Evolutionary conservation across 1,140 invertebrate genomes (phyloP).

Genomic region (Bacillus rossius): DNA sequence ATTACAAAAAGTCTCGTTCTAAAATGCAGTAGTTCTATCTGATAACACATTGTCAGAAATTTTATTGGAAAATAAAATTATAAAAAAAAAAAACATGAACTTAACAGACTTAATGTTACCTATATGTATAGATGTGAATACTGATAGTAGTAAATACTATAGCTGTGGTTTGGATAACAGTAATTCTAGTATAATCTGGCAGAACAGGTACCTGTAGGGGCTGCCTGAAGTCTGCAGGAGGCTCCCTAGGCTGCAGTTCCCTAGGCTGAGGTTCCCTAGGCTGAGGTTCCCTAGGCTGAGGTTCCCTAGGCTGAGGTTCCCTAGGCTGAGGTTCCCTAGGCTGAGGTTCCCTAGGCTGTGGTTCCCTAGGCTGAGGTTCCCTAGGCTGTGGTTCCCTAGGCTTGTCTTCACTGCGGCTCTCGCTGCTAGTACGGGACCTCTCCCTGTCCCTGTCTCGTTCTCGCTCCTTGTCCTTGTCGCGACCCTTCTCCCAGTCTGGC

Average conservation of each 20-base stretch:
- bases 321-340: conserved; percentile 2
- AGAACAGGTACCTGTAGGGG: conserved; percentile 22
- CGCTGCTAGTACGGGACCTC: conserved; percentile 46
- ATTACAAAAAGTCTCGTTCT: too few species aligned
- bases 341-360: background rate
- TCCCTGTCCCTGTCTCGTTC: conserved; percentile 37
- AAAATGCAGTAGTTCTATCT: too few species aligned
- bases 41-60: too few species aligned
- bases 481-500: conserved; percentile 52
- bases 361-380: conserved; percentile 7
- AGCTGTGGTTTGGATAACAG: too few species aligned
- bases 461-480: conserved; percentile 41
- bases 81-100: too few species aligned
- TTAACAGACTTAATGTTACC: too few species aligned
- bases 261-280: conserved; percentile 12
- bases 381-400: background rate
- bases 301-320: conserved; percentile 5
- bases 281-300: background rate
- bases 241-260: background rate
- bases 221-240: conserved; percentile 19
- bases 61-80: too few species aligned
- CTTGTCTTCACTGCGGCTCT: conserved; percentile 44
- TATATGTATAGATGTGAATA: too few species aligned
- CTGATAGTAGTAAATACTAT: too few species aligned
- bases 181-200: too few species aligned